Base-by-base conservation (phyloP, 2,888 invertebrate species). In the Autographa gamma region DNA sequence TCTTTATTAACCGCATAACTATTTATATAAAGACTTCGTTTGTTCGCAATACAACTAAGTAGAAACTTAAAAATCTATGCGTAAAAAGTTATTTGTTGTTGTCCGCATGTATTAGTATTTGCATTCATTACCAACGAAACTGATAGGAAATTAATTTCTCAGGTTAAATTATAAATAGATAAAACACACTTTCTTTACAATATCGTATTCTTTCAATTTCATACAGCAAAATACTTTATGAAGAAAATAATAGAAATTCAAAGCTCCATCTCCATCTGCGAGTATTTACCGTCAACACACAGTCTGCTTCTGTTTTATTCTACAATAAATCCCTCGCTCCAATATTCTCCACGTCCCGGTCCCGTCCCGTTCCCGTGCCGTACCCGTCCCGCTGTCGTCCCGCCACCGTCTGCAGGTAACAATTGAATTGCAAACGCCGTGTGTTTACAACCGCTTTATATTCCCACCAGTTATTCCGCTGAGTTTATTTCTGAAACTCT, bases 371-470 rank as follows among this genome's bases (percentile, higher is more conserved):
- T 63, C 43, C 52, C 43, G 43, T 43, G 16, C 43, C 43, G 16
- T 6, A 16, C 2, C 7, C 19, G 54, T 19, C 11, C 13, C 54
- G 54, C 19, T 19, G 19, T 8, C 31, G 38, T 34, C 18, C 18
- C n/a, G 64, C 38, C 64, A 56, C 58, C 48, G 25, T 25, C 25
- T 66, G 38, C 82, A 82, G 82, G 82, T 82, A 82, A 76, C 76
- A 83, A 81, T 79, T 82, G 81, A 76, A 71, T 73, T 60, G 73
- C 74, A 69, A 69, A 71, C 54, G 25, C 54, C 78, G 66, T 71
- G 71, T 69, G 79, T 75, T 81, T 83, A 83, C 83, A 65, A 69
- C 82, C 73, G 63, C 68, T 79, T 81, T 83, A 77, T 82, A 75
- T 75, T 68, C 60, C 60, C 25, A 34, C 18, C 7, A 60, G 31